Percentiles rank a stretch among this genome's conserved stretches.
These are phyloP conservation scores for Heliangelus exortis DNA, from an alignment of 2,797 vertebrate genomes.

Conservation along the genomic window DNA sequence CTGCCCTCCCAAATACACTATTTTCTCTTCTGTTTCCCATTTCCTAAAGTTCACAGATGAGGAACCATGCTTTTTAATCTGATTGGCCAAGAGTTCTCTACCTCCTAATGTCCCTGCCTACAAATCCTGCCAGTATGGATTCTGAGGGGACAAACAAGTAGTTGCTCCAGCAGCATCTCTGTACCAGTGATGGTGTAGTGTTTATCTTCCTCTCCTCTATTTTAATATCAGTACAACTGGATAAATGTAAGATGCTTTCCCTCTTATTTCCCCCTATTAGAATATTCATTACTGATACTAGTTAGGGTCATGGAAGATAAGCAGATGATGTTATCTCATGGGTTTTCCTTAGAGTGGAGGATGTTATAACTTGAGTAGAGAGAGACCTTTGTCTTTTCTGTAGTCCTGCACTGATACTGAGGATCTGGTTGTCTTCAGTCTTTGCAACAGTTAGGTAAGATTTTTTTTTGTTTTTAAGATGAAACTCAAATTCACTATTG, in stretches of 20 bases:
- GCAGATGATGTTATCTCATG: background rate
- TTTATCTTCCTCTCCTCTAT: background rate
- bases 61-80: background rate
- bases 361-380: background rate
- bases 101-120: background rate
- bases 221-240: background rate
- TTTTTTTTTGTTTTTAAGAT: background rate
- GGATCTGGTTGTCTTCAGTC: background rate
- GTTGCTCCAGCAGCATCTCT: background rate
- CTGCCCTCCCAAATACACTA: fast-evolving
- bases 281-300: background rate
- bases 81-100: background rate
- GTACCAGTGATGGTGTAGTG: background rate
- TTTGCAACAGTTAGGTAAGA: background rate
- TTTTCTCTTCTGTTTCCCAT: background rate
- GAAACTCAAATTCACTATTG: background rate
- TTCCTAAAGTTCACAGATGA: background rate
- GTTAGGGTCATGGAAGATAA: background rate
- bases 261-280: background rate
- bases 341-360: background rate
- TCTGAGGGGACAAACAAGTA: background rate
- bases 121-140: background rate
- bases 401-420: background rate
- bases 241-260: background rate
- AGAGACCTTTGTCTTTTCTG: background rate